Conservation (phyloP, 2,113 vertebrate species). For the Eubucco bourcierii region DNA sequence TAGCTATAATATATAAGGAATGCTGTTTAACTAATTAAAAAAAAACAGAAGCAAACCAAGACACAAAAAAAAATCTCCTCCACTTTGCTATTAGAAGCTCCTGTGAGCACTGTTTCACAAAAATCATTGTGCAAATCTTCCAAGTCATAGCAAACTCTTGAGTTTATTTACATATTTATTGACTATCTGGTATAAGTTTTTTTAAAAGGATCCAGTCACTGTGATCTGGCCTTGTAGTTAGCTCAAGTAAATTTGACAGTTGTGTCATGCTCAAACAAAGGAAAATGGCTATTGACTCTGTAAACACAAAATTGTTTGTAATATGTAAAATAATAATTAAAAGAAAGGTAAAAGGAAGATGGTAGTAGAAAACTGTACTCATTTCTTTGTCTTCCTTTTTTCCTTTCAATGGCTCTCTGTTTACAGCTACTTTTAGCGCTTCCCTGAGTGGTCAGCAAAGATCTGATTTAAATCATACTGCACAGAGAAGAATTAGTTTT, state of each 20-base stretch:
- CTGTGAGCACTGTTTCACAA: neutral
- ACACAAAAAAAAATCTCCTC: fast-evolving
- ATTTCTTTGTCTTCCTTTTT: neutral
- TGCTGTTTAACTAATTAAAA: neutral
- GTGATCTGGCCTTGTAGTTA: neutral
- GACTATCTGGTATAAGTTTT: neutral
- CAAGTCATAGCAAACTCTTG: neutral
- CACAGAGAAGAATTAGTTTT: neutral
- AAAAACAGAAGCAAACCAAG: neutral
- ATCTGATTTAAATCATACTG: neutral
- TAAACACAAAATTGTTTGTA: neutral
- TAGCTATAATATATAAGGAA: neutral
- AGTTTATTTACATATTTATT: neutral
- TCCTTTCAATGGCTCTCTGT: neutral
- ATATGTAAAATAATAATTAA: neutral
- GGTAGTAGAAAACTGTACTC: neutral
- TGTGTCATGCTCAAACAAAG: neutral
- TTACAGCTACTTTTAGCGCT: neutral
- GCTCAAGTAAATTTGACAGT: neutral
- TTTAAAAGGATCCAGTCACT: neutral
- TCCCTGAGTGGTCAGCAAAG: neutral
- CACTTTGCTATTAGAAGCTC: neutral
- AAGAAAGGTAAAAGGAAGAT: neutral
- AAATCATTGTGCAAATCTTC: neutral
- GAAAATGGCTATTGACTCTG: neutral